A percentile compares a stretch with the other conserved stretches of the same genome.
phyloP scores from a whole-genome alignment of 2,113 vertebrate genomes.

The Dipodomys merriami region DNA sequence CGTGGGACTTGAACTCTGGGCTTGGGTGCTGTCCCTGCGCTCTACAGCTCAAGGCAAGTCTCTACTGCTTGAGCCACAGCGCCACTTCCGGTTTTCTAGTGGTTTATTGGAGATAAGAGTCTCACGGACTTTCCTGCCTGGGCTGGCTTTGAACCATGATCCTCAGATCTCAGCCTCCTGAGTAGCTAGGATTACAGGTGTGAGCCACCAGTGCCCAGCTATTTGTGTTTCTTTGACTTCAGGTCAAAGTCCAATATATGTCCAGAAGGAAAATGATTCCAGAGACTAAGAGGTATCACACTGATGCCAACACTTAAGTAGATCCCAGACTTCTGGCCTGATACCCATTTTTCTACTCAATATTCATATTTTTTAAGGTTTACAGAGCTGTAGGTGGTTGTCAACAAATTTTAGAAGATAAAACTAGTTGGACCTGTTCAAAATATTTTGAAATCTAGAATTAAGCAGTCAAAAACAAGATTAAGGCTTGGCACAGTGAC shows the following conservation, averaged over 20 bases:
- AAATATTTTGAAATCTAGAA: slow-evolving; percentile 46
- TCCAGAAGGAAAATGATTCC: neutral
- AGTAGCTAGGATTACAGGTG: too few relatives aligned
- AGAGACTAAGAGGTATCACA: neutral
- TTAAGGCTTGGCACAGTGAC: too few relatives aligned
- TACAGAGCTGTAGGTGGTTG: neutral
- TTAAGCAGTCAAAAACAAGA: slow-evolving; percentile 24
- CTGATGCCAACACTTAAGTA: slow-evolving; percentile 4
- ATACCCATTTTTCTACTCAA: neutral
- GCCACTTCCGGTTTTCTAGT: too few relatives aligned
- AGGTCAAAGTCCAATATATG: slow-evolving; percentile 1
- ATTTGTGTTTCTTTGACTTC: slow-evolving; percentile 28
- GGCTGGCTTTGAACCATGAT: too few relatives aligned
- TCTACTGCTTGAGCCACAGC: too few relatives aligned
- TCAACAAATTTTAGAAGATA: neutral
- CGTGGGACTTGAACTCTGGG: too few relatives aligned
- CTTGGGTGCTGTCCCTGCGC: too few relatives aligned
- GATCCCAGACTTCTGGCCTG: neutral
- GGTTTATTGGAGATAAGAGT: too few relatives aligned
- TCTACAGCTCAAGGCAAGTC: too few relatives aligned
- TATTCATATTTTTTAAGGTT: neutral
- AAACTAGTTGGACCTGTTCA: neutral
- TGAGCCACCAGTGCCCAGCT: too few relatives aligned
- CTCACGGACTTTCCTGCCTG: too few relatives aligned
- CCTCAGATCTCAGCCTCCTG: too few relatives aligned